These are phyloP conservation scores for Polymixis lichenea DNA, from an alignment of 2,888 invertebrate species.

Conservation along the genomic window DNA sequence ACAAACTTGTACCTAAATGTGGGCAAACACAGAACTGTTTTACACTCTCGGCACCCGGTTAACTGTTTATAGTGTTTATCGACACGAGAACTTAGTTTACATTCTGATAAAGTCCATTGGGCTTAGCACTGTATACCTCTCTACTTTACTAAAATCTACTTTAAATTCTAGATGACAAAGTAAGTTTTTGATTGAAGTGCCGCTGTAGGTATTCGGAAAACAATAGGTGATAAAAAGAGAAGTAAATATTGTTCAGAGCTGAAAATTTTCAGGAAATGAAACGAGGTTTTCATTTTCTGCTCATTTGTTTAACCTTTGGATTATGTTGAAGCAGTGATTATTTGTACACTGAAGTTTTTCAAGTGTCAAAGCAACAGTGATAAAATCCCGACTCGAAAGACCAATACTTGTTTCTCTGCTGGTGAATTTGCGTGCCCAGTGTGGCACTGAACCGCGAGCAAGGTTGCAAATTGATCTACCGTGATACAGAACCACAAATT, in stretches of 20 bases:
- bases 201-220: conserved; percentile 53
- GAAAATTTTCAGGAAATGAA: conserved; percentile 63
- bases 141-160: conserved; percentile 35
- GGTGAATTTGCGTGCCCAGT: neutral
- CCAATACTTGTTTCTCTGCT: neutral
- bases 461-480: neutral
- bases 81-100: conserved; percentile 65
- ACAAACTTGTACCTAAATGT: conserved; percentile 16
- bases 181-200: conserved; percentile 17
- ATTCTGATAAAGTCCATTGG: conserved; percentile 63
- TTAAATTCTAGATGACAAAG: conserved; percentile 19
- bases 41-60: conserved; percentile 28
- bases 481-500: neutral
- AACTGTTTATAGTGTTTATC: conserved; percentile 59
- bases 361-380: neutral
- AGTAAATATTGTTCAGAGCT: conserved; percentile 56
- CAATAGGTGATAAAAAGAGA: conserved; percentile 69
- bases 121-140: conserved; percentile 33
- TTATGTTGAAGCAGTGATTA: conserved; percentile 19
- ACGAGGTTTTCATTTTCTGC: conserved; percentile 53
- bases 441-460: neutral
- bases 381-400: neutral
- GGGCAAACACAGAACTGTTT: conserved; percentile 31
- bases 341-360: conserved; percentile 33
- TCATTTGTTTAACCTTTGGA: conserved; percentile 48